Percentiles rank a stretch among this genome's conserved stretches.
phyloP scores from a whole-genome alignment of 37 sponge, comb jelly and placozoan species.

The Ephydatia muelleri region DNA sequence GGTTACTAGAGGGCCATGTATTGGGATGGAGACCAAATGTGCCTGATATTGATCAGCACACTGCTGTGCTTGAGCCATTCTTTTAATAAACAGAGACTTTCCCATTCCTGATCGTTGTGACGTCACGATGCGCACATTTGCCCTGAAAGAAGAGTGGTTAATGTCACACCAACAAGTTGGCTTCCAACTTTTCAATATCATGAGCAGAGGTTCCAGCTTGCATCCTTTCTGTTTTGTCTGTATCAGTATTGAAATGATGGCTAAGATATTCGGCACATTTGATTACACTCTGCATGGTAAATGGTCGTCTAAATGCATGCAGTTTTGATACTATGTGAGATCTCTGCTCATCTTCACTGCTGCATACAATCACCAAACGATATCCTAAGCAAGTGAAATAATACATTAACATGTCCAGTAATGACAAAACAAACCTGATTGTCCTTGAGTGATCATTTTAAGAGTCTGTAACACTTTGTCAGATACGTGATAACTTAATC shows the following conservation, averaged over 20 bases:
- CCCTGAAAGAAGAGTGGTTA: conserved; percentile 27
- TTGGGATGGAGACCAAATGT: conserved; percentile 35
- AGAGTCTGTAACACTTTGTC: conserved; percentile 5
- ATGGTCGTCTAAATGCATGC: not conserved
- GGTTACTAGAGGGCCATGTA: conserved; percentile 66
- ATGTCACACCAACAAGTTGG: not conserved
- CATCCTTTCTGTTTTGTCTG: not conserved
- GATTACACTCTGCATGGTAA: not conserved
- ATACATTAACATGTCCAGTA: not conserved
- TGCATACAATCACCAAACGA: conserved; percentile 53
- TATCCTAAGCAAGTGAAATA: conserved; percentile 36
- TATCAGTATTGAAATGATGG: conserved; percentile 11
- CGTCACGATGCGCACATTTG: conserved; percentile 57
- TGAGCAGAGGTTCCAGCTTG: not conserved
- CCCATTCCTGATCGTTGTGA: conserved; percentile 77
- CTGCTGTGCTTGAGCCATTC: conserved; percentile 41
- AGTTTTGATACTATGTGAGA: conserved; percentile 56
- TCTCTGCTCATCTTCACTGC: conserved; percentile 41
- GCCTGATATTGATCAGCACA: not conserved
- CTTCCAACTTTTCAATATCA: not conserved
- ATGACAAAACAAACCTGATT: not conserved
- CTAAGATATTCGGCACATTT: conserved; percentile 20
- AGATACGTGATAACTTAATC: not conserved
- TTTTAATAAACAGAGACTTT: conserved; percentile 59
- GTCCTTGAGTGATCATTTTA: not conserved